A percentile compares a stretch with the other conserved stretches of the same genome.
phyloP scores from a whole-genome alignment of 2,888 invertebrate species.

The Hololepta plana region DNA sequence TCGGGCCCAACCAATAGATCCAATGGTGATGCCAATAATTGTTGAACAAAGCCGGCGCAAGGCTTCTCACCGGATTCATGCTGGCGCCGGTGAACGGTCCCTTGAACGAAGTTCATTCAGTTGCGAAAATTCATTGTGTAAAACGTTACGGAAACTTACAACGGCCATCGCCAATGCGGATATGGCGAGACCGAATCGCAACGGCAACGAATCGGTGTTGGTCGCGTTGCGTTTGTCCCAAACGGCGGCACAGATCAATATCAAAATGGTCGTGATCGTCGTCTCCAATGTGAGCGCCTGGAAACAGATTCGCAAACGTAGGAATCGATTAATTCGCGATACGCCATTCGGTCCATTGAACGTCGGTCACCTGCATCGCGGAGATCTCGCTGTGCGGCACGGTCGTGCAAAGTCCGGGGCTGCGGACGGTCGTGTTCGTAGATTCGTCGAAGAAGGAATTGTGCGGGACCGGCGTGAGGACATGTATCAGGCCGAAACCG shows the following conservation, averaged over 20 bases:
- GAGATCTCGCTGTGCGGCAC: neutral
- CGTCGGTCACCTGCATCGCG: no score
- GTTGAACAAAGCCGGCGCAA: constrained; percentile 53
- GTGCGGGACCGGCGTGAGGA: no score
- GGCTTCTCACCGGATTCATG: constrained; percentile 43
- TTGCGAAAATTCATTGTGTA: no score
- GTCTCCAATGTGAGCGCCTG: constrained; percentile 46
- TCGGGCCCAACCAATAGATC: constrained; percentile 29
- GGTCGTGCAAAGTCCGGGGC: constrained; percentile 1
- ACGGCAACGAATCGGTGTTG: constrained; percentile 42
- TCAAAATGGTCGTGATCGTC: constrained; percentile 41
- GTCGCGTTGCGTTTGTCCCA: constrained; percentile 53
- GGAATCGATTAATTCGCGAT: constrained; percentile 2
- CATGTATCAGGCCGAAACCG: constrained; percentile 51
- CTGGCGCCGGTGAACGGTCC: constrained; percentile 46
- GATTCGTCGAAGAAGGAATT: no score
- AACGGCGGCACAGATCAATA: constrained; percentile 46
- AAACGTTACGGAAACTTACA: no score
- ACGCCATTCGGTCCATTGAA: no score
- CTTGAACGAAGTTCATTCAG: no score
- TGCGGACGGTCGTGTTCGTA: no score
- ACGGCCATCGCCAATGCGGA: constrained; percentile 44
- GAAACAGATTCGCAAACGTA: no score
- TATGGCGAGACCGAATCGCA: constrained; percentile 51
- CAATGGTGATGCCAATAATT: constrained; percentile 43